These are phyloP conservation scores for Oophaga sylvatica DNA, from an alignment of 2,797 vertebrate genomes.

Conservation along the genomic window DNA sequence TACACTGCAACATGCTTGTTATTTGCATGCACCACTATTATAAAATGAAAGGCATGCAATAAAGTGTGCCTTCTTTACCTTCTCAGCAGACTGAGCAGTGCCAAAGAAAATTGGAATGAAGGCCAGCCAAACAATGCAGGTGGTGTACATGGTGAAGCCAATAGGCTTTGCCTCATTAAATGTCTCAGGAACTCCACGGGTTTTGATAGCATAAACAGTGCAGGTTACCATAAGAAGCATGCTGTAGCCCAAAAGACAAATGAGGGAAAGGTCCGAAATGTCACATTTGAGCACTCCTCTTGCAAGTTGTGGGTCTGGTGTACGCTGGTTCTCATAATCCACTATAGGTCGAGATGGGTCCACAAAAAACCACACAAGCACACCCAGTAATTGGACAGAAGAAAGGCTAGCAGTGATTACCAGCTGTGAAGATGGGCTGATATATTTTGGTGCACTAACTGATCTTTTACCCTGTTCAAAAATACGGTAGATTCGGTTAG, in stretches of 20 bases:
- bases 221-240: slow-evolving; percentile 98
- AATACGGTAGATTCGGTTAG: slow-evolving; percentile 96
- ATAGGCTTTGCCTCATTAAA: slow-evolving; percentile 98
- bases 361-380: slow-evolving; percentile 94
- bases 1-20: neutral
- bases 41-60: slow-evolving; percentile 7
- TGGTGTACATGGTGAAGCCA: slow-evolving; percentile 98
- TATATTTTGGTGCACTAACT: slow-evolving; percentile 89
- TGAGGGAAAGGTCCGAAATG: slow-evolving; percentile 95
- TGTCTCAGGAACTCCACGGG: slow-evolving; percentile 92
- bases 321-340: slow-evolving; percentile 95
- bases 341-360: slow-evolving; percentile 93
- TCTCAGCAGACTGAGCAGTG: slow-evolving; percentile 93
- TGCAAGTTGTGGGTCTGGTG: slow-evolving; percentile 85
- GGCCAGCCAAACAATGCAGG: slow-evolving; percentile 95
- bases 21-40: slow-evolving; percentile 1
- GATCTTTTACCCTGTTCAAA: slow-evolving; percentile 97
- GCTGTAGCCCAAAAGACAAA: slow-evolving; percentile 95
- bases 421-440: slow-evolving; percentile 93
- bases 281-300: slow-evolving; percentile 93
- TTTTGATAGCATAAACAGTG: slow-evolving; percentile 98
- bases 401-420: slow-evolving; percentile 95
- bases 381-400: slow-evolving; percentile 91
- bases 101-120: slow-evolving; percentile 98
- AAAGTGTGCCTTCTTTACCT: slow-evolving; percentile 75